Evolutionary conservation across 1,140 invertebrate species (phyloP), one percentile per base, ranked within the genome.

Genomic region (Drosophila sp.): DNA sequence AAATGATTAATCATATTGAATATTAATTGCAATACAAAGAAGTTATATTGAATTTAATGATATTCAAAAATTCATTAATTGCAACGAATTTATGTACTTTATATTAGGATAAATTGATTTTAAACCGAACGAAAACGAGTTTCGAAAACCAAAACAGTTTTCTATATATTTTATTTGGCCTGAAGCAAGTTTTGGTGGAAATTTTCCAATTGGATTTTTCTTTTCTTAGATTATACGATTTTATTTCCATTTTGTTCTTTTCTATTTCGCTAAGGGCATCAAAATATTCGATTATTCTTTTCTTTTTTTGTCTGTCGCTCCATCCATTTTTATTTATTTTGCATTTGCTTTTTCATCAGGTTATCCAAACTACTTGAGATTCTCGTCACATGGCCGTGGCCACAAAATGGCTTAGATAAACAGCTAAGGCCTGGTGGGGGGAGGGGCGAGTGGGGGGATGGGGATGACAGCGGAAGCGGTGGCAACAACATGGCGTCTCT

Each of bases 321-420:
- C 25, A 17, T 25, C 10, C 6, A 17, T 32, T 25, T 68, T 82
- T 79, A 75, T 83, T 80, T 83, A 57, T 74, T 83, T 87, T 83
- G 80, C 84, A 89, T 87, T 89, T 74, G 62, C 62, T 29, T 35
- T 44, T 35, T 54, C 11, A 57, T 58, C 62, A 73, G 63, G 70
- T 79, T 74, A 63, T 70, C 66, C 60, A 38, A 80, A 70, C 83
- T 79, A 86, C 82, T 86, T 86, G 72, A 76, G 76, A 86, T 86
- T 68, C 76, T 62, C 41, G 66, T 66, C 82, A 87, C 83, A 86
- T 76, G 83, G 76, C 79, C 55, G 40, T 69, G 66, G 76, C 72
- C 67, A 61, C 64, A 85, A 73, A 81, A 82, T 73, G 83, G 60
- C 76, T 70, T 56, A 69, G 80, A 77, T 77, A 77, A 77, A 77